Evolutionary conservation across 2,888 invertebrate species (phyloP).

Genomic region (Plebejus argus): DNA sequence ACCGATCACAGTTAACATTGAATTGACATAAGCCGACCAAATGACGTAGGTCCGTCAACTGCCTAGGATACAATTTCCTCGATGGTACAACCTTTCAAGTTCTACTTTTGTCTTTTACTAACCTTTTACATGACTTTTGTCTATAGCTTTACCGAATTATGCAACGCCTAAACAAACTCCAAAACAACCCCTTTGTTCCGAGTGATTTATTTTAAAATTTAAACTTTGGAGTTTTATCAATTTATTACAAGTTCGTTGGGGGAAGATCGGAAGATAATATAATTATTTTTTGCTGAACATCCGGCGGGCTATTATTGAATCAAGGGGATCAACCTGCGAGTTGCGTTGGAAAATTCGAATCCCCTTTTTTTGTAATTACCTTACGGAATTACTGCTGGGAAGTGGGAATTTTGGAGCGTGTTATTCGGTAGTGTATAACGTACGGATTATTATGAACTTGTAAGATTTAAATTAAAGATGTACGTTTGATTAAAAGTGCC

Average conservation of each 20-base stretch:
- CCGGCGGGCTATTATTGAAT: conserved; percentile 71
- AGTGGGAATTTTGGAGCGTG: not conserved
- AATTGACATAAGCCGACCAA: too few relatives aligned
- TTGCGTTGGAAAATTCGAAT: conserved; percentile 54
- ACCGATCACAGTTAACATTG: too few relatives aligned
- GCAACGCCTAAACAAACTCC: not conserved
- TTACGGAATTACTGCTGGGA: conserved; percentile 37
- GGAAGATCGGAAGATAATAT: conserved; percentile 60
- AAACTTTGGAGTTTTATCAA: conserved; percentile 32
- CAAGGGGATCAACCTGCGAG: conserved; percentile 67
- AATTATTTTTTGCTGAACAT: conserved; percentile 67
- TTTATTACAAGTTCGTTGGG: conserved; percentile 38
- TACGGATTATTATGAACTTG: too few relatives aligned
- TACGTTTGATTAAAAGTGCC: too few relatives aligned
- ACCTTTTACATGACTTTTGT: too few relatives aligned
- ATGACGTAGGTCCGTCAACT: too few relatives aligned
- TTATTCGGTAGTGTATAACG: not conserved
- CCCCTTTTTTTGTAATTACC: conserved; percentile 56
- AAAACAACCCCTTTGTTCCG: conserved; percentile 29
- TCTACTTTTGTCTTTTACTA: too few relatives aligned
- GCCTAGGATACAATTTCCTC: too few relatives aligned
- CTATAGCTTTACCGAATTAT: not conserved
- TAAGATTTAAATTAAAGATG: too few relatives aligned
- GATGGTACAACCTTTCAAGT: too few relatives aligned
- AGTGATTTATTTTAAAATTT: conserved; percentile 23